Percentiles rank a stretch among this genome's conserved stretches.
Evolutionary conservation across 1,140 invertebrate genomes (phyloP).

Genomic region (Meloidogyne hapla): DNA sequence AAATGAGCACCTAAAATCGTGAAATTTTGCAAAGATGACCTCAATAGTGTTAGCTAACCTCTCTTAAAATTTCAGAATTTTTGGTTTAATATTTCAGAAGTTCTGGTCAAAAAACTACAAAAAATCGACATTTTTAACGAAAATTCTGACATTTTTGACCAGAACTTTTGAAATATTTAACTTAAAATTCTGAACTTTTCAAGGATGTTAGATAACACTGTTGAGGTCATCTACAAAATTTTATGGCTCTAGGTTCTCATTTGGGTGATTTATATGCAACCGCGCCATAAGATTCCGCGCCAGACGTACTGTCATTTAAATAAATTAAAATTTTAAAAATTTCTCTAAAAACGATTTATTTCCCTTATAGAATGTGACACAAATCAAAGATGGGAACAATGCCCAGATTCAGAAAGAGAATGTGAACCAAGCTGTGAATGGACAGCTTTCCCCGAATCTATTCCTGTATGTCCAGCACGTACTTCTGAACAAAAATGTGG

Average conservation of each 20-base stretch:
- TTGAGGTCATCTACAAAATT: not conserved
- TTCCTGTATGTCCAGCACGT: slow-evolving; percentile 53
- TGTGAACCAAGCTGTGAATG: slow-evolving; percentile 61
- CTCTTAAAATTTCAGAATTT: not conserved
- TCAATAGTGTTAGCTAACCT: not conserved
- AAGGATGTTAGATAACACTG: not conserved
- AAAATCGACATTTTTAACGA: not conserved
- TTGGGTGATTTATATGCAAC: not conserved
- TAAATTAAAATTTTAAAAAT: not conserved
- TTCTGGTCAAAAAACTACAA: not conserved
- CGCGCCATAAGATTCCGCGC: not conserved
- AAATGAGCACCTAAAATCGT: not conserved
- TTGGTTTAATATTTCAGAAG: not conserved
- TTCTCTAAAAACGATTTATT: too few species aligned
- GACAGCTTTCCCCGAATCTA: slow-evolving; percentile 59
- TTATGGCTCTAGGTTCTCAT: not conserved
- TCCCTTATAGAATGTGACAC: slow-evolving; percentile 40
- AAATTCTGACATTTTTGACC: not conserved
- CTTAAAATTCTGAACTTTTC: not conserved
- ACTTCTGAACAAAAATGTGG: slow-evolving; percentile 51
- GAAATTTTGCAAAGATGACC: not conserved
- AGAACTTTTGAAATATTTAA: not conserved
- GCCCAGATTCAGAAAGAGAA: slow-evolving; percentile 53
- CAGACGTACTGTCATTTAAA: not conserved
- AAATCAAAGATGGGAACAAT: slow-evolving; percentile 56